A percentile compares a stretch with the other conserved stretches of the same genome.
Conservation (phyloP, 2,888 invertebrate genomes). For the Acanthosepion lycidas region DNA sequence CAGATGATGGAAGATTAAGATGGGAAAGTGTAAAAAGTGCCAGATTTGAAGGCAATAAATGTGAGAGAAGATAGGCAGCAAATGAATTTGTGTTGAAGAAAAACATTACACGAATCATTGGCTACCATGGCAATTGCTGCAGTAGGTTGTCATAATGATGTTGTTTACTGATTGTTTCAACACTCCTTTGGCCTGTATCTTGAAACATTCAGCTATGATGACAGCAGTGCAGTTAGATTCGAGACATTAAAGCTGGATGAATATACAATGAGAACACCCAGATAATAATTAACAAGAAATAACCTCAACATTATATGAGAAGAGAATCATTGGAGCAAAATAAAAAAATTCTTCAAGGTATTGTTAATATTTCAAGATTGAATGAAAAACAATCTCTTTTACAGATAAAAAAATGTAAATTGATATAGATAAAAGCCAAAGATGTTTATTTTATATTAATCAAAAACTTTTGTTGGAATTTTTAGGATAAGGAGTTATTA, state of each 20-base stretch:
- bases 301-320: neutral
- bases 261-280: neutral
- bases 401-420: no score
- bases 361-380: no score
- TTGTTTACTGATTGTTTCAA: neutral
- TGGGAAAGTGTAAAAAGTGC: neutral
- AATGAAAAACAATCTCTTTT: no score
- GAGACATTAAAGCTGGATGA: neutral
- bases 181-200: neutral
- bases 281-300: neutral
- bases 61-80: neutral
- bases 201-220: neutral
- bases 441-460: no score
- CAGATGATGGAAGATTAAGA: neutral
- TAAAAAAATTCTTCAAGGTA: no score
- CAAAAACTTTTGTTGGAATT: no score
- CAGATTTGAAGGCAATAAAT: neutral
- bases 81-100: neutral
- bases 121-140: constrained; percentile 33
- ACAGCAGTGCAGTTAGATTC: neutral
- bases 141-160: neutral
- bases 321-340: no score
- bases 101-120: neutral
- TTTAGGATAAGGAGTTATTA: no score
- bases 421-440: no score